These are phyloP conservation scores for Plectropomus leopardus DNA, from an alignment of 2,113 vertebrate genomes.

Conservation along the genomic window DNA sequence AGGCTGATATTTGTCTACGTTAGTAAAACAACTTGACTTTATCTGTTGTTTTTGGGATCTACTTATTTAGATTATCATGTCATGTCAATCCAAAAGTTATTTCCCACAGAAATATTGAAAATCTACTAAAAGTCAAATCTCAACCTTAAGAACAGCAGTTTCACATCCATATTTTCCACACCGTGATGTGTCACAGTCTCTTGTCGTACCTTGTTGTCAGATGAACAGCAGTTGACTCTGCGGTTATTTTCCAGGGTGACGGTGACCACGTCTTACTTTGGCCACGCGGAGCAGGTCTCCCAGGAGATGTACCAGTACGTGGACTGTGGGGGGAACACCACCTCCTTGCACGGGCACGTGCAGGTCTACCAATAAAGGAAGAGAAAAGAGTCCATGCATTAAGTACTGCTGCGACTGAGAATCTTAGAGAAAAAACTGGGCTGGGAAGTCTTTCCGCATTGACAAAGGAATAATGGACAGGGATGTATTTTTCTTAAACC, in stretches of 20 bases:
- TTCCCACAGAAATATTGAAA: background rate
- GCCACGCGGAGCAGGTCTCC: constrained; percentile 94
- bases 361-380: constrained; percentile 68
- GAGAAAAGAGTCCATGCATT: background rate
- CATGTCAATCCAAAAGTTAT: background rate
- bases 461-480: background rate
- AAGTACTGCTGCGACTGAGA: background rate
- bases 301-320: constrained; percentile 97
- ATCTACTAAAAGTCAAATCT: background rate
- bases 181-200: background rate
- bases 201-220: background rate
- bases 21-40: no score
- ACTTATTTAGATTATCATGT: background rate
- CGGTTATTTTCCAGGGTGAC: constrained; percentile 86
- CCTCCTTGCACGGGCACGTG: constrained; percentile 86
- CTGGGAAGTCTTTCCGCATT: background rate
- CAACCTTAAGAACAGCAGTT: background rate
- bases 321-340: constrained; percentile 95
- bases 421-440: background rate
- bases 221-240: background rate
- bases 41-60: background rate
- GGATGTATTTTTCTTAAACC: constrained; percentile 6
- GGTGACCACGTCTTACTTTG: constrained; percentile 93
- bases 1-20: background rate
- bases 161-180: background rate